Percentiles rank a stretch among this genome's conserved stretches.
phyloP scores from a whole-genome alignment of 2,113 vertebrate species.

The Thalassarche chlororhynchos region DNA sequence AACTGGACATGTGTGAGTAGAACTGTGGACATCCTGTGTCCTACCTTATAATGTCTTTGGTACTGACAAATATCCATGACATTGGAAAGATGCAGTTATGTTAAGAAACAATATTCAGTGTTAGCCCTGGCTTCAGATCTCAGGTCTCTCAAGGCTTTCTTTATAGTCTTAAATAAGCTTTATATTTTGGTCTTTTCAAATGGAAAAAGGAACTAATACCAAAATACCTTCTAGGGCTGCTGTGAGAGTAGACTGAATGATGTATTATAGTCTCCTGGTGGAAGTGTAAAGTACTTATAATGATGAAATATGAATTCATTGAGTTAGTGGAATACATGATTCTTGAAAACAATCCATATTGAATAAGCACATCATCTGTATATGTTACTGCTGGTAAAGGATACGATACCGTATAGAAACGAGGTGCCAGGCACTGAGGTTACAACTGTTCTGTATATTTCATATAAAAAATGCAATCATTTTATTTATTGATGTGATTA shows the following conservation, averaged over 20 bases:
- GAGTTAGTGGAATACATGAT: not conserved
- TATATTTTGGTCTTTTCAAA: not conserved
- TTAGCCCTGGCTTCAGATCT: not conserved
- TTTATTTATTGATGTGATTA: not conserved
- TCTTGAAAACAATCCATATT: not conserved
- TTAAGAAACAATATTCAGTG: not conserved
- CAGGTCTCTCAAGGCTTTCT: not conserved
- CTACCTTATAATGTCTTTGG: not conserved
- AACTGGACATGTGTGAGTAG: slow-evolving; percentile 97
- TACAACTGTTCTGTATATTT: not conserved
- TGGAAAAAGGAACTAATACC: not conserved
- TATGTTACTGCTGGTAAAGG: not conserved
- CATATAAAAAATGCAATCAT: not conserved
- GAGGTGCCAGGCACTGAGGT: not conserved
- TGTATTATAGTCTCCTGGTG: not conserved
- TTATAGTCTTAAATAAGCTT: not conserved
- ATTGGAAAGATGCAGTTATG: not conserved
- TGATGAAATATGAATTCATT: not conserved
- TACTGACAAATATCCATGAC: not conserved
- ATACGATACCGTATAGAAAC: not conserved
- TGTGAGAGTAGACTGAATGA: not conserved
- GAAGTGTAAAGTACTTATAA: not conserved
- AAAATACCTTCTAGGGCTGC: not conserved
- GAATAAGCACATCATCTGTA: not conserved
- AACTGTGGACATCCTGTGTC: not conserved